phyloP scores from a whole-genome alignment of 2,888 invertebrate genomes.

The Digitonthophagus gazella region DNA sequence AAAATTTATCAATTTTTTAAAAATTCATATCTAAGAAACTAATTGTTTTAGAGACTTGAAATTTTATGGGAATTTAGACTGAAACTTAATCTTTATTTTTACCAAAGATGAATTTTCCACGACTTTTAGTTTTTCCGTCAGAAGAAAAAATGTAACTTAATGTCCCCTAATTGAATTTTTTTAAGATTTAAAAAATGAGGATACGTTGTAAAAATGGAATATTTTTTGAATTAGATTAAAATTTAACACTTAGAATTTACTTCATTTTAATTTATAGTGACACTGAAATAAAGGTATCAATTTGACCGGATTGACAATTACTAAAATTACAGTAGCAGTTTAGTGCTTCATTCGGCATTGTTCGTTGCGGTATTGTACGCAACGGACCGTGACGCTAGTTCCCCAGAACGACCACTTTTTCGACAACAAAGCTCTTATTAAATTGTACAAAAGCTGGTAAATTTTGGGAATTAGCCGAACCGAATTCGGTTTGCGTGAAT shows the following conservation, averaged over 20 bases:
- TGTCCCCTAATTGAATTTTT: too few species aligned
- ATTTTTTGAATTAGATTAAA: too few species aligned
- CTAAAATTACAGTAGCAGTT: background rate
- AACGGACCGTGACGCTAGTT: background rate
- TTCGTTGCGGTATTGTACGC: background rate
- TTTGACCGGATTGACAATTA: background rate
- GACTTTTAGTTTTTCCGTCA: too few species aligned
- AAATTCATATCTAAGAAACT: too few species aligned
- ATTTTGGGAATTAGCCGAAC: background rate
- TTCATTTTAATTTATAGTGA: background rate
- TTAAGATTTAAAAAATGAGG: too few species aligned
- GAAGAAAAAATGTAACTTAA: too few species aligned
- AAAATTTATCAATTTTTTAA: too few species aligned
- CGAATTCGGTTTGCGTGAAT: background rate
- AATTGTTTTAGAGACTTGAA: too few species aligned
- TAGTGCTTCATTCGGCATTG: background rate
- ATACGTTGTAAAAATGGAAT: too few species aligned
- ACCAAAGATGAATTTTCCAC: too few species aligned
- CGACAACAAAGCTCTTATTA: background rate
- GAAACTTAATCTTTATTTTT: too few species aligned
- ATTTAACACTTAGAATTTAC: background rate
- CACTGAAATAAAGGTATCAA: background rate
- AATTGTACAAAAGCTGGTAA: background rate
- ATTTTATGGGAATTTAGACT: too few species aligned
- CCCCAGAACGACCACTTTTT: background rate